Base-by-base conservation (phyloP, 2,888 invertebrate genomes). In the Apeira syringaria region DNA sequence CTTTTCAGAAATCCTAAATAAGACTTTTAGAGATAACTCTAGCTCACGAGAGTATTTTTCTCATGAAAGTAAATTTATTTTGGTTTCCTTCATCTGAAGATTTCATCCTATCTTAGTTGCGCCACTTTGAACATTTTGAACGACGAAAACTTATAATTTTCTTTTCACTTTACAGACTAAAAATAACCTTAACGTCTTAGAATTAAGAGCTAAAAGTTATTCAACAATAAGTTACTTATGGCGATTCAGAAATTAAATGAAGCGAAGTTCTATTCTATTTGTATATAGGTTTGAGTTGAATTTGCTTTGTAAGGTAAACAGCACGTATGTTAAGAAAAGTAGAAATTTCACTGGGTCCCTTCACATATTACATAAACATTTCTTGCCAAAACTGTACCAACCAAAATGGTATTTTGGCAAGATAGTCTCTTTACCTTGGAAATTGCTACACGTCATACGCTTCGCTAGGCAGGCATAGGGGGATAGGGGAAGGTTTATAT, bases 111-210 rank as follows among this genome's bases (percentile, higher is more conserved):
- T 44, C 34, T 36, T 35, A 46, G 34, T 39, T 35, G 18, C 18
- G 22, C 37, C 38, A 41, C 31, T 38, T 32, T 24, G 8, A 20
- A 7, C 8, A 24, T 38, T 42, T 35, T 17, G 35, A 47, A 44
- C 39, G 41, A 36, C 40, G 38, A 47, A 47, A 43, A 39, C 43
- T 35, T 30, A 20, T 27, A 27, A 44, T 38, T 46, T 43, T 39
- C 44, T 13, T 26, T 34, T 25, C 13, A 18, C 25, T 45, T 31
- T 30, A 25, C 39, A 26, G 15, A 20, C 11, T 1, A 39, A 39
- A 35, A 11, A 22, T 18, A 22, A 34, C 38, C 31, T 18, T 45
- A 39, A 22, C 30, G 0, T 2, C 11, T 30, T 3, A 6, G 10
- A n/a, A 35, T 12, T 31, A 45, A 26, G 35, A 6, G 26, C 11